Percentiles rank a stretch among this genome's conserved stretches.
Evolutionary conservation across 2,797 vertebrate species (phyloP).

Genomic region (Siniperca scherzeri): DNA sequence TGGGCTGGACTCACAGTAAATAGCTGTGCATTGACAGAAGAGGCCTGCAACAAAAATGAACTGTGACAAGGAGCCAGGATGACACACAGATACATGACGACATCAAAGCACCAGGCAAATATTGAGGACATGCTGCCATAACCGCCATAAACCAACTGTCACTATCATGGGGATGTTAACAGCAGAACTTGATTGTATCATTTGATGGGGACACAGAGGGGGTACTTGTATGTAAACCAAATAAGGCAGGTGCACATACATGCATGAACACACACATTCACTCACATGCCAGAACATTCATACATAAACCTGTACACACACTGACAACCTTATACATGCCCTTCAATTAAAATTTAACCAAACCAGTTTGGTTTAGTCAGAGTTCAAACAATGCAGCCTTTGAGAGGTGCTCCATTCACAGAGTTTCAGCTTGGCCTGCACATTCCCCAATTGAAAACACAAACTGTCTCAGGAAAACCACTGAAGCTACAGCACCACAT

Average conservation of each 20-base stretch:
- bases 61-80: constrained; percentile 77
- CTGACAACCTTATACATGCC: constrained; percentile 20
- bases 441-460: constrained; percentile 76
- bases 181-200: constrained; percentile 13
- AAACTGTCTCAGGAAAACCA: constrained; percentile 70
- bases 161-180: constrained; percentile 10
- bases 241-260: constrained; percentile 55
- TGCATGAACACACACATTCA: constrained; percentile 34
- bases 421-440: constrained; percentile 74
- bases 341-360: constrained; percentile 75
- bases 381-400: constrained; percentile 82
- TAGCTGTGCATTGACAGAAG: constrained; percentile 80
- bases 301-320: constrained; percentile 30
- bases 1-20: constrained; percentile 80
- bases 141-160: constrained; percentile 63
- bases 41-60: constrained; percentile 77
- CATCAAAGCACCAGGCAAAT: constrained; percentile 65
- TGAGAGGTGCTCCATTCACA: constrained; percentile 68
- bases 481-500: constrained; percentile 63
- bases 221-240: constrained; percentile 42
- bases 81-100: constrained; percentile 62
- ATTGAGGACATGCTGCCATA: constrained; percentile 24
- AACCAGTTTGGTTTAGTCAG: constrained; percentile 73
- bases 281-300: constrained; percentile 25
- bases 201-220: constrained; percentile 24